Evolutionary conservation across 2,888 invertebrate species (phyloP).

Genomic region (Carcina quercana): DNA sequence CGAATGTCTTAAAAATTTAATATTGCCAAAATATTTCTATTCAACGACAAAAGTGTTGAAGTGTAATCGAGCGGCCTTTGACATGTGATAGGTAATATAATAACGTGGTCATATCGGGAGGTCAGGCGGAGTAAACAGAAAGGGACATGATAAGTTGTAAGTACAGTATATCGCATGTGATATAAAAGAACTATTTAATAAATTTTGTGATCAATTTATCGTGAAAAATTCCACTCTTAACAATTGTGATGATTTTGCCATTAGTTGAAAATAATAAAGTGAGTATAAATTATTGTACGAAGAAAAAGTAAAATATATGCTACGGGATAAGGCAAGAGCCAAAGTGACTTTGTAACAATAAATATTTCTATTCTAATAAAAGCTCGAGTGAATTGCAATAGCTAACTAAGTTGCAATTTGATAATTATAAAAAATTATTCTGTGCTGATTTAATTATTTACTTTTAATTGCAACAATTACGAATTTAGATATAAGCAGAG

Average conservation of each 20-base stretch:
- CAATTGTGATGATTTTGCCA: conserved; percentile 72
- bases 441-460: conserved; percentile 24
- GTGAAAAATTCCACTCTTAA: conserved; percentile 52
- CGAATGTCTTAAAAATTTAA: neutral
- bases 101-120: conserved; percentile 30
- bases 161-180: conserved; percentile 17
- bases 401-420: conserved; percentile 22
- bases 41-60: conserved; percentile 10
- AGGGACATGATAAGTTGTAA: conserved; percentile 13
- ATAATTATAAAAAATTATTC: conserved; percentile 12
- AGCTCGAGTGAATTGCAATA: conserved; percentile 39
- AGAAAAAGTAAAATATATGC: conserved; percentile 25
- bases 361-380: conserved; percentile 36
- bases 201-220: conserved; percentile 37
- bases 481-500: conserved; percentile 23
- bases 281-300: conserved; percentile 11
- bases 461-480: conserved; percentile 20
- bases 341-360: conserved; percentile 25
- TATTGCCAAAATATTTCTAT: conserved; percentile 3
- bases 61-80: conserved; percentile 33
- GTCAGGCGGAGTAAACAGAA: conserved; percentile 37
- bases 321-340: conserved; percentile 38
- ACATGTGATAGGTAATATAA: conserved; percentile 24
- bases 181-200: conserved; percentile 30
- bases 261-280: conserved; percentile 57